Percentiles rank a stretch among this genome's conserved stretches.
These are phyloP conservation scores for Terebella lapidaria DNA, from an alignment of 2,888 invertebrate species.

Conservation along the genomic window DNA sequence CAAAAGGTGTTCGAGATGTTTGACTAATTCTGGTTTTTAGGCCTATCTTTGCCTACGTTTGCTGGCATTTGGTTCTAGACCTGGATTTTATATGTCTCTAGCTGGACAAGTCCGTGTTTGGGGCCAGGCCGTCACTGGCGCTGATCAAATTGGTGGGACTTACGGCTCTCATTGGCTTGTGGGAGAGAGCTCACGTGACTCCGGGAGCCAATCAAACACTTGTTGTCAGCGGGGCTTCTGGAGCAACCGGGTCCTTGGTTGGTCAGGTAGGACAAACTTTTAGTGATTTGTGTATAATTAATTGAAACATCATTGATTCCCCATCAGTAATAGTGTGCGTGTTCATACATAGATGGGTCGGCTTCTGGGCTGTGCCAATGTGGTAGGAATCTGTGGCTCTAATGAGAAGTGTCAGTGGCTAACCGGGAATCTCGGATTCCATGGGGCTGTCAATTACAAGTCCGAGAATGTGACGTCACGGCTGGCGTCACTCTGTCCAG, in stretches of 20 bases:
- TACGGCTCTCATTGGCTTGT: conserved; percentile 48
- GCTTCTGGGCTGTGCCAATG: conserved; percentile 39
- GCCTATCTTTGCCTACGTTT: too few species aligned
- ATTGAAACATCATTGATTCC: too few species aligned
- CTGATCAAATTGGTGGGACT: conserved; percentile 44
- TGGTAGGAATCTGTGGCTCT: conserved; percentile 53
- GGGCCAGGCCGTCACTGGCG: conserved; percentile 29
- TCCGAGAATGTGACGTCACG: conserved; percentile 35
- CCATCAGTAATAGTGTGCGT: too few species aligned
- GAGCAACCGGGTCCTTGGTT: conserved; percentile 51
- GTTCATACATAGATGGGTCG: conserved; percentile 42
- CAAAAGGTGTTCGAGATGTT: too few species aligned
- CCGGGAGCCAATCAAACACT: conserved; percentile 42
- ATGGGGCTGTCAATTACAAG: conserved; percentile 51
- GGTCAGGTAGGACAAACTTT: conserved; percentile 43
- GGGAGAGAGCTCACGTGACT: conserved; percentile 42
- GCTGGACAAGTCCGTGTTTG: conserved; percentile 25
- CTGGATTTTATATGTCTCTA: conserved; percentile 3
- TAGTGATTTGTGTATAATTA: too few species aligned
- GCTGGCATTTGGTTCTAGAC: too few species aligned
- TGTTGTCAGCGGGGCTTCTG: conserved; percentile 52
- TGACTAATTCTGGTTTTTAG: too few species aligned
- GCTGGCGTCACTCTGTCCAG: conserved; percentile 39
- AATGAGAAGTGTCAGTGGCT: conserved; percentile 47
- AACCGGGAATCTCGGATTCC: conserved; percentile 42